Conservation (phyloP, 1,140 invertebrate species). For the Trichonephila clavipes region DNA sequence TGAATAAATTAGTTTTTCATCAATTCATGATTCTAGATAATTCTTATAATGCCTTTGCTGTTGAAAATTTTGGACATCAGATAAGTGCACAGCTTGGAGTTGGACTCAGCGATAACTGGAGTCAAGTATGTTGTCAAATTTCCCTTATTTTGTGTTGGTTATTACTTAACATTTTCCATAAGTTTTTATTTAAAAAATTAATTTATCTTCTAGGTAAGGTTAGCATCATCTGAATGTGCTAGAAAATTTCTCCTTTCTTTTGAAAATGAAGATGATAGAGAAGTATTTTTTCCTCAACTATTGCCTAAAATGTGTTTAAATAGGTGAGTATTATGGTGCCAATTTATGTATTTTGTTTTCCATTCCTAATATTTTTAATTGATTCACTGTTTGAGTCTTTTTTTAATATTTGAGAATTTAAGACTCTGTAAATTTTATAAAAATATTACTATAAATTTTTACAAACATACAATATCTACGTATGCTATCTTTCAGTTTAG, state of each 20-base stretch:
- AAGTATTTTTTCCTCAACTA: conserved; percentile 82
- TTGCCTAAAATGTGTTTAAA: conserved; percentile 84
- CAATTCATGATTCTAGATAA: conserved; percentile 6
- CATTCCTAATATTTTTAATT: not conserved
- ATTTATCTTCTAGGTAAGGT: conserved; percentile 80
- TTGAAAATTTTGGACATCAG: conserved; percentile 81
- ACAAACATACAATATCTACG: too few species aligned
- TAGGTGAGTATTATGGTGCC: conserved; percentile 79
- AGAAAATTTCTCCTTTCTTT: conserved; percentile 82
- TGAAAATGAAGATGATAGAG: conserved; percentile 80
- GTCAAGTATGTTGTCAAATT: conserved; percentile 81
- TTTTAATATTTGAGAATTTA: too few species aligned
- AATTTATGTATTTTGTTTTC: not conserved
- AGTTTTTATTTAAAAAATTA: not conserved
- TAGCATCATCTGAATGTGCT: conserved; percentile 83
- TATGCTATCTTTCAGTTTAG: too few species aligned
- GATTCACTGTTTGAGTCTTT: not conserved
- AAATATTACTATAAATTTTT: too few species aligned
- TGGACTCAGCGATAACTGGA: conserved; percentile 94
- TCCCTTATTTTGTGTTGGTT: not conserved
- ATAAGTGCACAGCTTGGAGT: conserved; percentile 89
- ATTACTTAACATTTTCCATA: not conserved
- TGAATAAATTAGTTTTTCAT: too few species aligned
- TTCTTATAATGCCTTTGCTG: conserved; percentile 81
- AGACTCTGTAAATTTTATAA: too few species aligned